Percentiles rank a stretch among this genome's conserved stretches.
These are phyloP conservation scores for Rotaria macrura DNA, from an alignment of 2,888 invertebrate genomes.

Conservation along the genomic window DNA sequence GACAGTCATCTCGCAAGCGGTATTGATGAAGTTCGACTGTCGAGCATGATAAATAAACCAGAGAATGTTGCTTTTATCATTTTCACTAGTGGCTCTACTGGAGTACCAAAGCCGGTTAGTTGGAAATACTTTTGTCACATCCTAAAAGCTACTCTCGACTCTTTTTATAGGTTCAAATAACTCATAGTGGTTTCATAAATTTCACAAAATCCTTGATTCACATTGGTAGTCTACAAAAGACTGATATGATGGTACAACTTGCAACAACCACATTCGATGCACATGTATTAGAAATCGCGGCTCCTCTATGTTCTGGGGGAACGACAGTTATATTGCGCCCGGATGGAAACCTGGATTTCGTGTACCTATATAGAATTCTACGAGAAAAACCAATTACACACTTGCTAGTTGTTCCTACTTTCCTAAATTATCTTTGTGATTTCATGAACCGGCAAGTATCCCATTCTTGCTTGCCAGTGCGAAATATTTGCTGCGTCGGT, in stretches of 20 bases:
- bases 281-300: neutral
- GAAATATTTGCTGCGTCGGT: neutral
- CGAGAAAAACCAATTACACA: neutral
- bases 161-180: neutral
- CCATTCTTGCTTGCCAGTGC: too few species aligned
- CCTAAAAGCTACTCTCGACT: neutral
- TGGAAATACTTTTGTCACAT: neutral
- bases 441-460: neutral
- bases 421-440: neutral
- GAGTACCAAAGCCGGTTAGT: neutral
- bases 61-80: neutral
- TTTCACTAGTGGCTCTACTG: neutral
- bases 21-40: neutral
- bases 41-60: neutral
- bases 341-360: neutral
- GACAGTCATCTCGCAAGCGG: neutral
- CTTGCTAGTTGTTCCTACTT: neutral
- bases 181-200: neutral
- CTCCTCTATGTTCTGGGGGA: neutral
- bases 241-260: neutral
- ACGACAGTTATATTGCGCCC: neutral
- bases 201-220: neutral
- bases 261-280: neutral
- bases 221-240: neutral
- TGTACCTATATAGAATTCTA: neutral